phyloP scores from a whole-genome alignment of 1,140 invertebrate species.

The Leptopilina boulardi region DNA sequence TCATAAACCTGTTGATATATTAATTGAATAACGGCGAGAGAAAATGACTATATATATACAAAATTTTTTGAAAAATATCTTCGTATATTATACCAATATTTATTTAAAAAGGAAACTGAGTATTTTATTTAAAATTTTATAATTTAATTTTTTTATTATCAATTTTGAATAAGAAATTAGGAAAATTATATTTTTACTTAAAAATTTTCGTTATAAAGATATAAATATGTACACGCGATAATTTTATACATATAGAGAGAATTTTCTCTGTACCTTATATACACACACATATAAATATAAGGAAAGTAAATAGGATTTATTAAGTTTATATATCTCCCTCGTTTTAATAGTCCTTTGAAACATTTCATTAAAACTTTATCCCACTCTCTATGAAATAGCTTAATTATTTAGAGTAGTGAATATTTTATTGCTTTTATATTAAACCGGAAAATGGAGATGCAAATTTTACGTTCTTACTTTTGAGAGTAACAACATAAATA shows the following conservation, averaged over 20 bases:
- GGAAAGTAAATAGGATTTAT: not conserved
- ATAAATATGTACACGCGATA: no score
- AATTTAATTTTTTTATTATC: no score
- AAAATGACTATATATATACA: not conserved
- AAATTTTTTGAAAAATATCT: no score
- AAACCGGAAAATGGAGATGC: not conserved
- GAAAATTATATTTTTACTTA: no score
- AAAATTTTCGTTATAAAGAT: no score
- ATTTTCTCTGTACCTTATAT: no score
- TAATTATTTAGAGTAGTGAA: conserved; percentile 18
- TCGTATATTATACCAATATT: no score
- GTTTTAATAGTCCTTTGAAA: not conserved
- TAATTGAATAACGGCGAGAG: not conserved
- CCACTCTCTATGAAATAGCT: conserved; percentile 3
- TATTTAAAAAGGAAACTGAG: no score
- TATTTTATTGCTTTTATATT: not conserved
- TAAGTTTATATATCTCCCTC: not conserved
- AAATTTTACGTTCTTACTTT: not conserved
- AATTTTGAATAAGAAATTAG: no score
- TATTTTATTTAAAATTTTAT: no score
- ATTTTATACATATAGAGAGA: not conserved
- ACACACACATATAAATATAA: no score
- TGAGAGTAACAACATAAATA: not conserved
- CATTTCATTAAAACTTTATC: not conserved
- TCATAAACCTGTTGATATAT: conserved; percentile 28